Evolutionary conservation across 2,113 vertebrate genomes (phyloP), one percentile per base, ranked within the genome.

Genomic region (Choloepus hoffmanni): DNA sequence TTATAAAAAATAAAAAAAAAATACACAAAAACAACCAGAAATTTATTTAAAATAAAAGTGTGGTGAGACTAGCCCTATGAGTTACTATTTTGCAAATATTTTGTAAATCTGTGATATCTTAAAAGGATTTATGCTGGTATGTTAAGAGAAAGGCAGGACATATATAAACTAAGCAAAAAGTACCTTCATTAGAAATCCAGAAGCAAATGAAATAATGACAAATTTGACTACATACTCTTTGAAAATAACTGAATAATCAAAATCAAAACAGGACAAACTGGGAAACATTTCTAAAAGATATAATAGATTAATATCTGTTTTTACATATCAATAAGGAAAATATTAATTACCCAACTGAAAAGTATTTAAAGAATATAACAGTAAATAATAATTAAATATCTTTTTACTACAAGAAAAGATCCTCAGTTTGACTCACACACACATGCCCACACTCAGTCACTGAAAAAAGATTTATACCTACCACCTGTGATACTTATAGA

Each of bases 1-100:
- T 86, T 74, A n/a, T 73, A 73, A 83, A 12, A 92, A 85, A 94
- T 74, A 26, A 3, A 81, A 92, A 82, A 95, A 62, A 63, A 81
- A 70, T 73, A 40, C 77, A 2, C 14, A 96, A 65, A 90, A 73
- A n/a, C n/a, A 78, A n/a, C 5, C 24, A 81, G 24, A 43, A 81
- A 65, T 60, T 85, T n/a, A 83, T 88, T 73, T 70, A 58, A 85
- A 92, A 62, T 36, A 53, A 9, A 40, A 77, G 9, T 62, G 1
- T 62, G 12, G 60, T 26, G 12, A 70, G 15, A 70, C 12, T 36
- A 86, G 4, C 5, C 16, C 13, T 48, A 7, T 76, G 3, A 89
- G 0, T 70, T 40, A 53, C 55, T 92, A 72, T 50, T 55, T 55
- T 55, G 11, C 14, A 91, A 72, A 84, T 65, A 60, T 19, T 36